Evolutionary conservation across 2,113 vertebrate genomes (phyloP).

Genomic region (Aptenodytes forsteri): DNA sequence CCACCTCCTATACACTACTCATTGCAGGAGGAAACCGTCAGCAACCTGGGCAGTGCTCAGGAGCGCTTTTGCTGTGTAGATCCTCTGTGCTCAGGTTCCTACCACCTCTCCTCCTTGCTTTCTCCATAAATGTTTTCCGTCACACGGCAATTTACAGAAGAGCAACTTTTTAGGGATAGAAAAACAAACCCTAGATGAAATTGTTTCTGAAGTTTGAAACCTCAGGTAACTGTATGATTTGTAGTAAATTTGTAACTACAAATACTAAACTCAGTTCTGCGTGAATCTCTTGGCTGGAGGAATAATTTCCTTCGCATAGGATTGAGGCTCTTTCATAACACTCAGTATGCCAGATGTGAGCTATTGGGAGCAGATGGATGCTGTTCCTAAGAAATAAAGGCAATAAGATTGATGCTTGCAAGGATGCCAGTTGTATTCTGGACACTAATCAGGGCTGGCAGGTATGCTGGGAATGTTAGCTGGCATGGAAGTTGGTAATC

Average conservation of each 20-base stretch:
- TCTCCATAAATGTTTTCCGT: not conserved
- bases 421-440: not conserved
- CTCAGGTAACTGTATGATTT: not conserved
- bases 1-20: not conserved
- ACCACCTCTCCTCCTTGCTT: not conserved
- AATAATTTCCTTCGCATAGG: not conserved
- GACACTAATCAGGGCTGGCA: not conserved
- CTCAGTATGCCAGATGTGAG: not conserved
- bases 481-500: not conserved
- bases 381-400: not conserved
- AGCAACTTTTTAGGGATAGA: not conserved
- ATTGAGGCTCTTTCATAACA: not conserved
- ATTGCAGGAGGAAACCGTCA: not conserved
- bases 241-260: not conserved
- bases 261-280: not conserved
- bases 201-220: not conserved
- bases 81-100: not conserved
- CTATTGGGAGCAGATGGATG: conserved; percentile 38
- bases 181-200: not conserved
- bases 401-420: not conserved
- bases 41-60: not conserved
- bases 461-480: not conserved
- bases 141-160: fast-evolving
- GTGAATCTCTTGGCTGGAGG: not conserved
- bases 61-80: not conserved